Base-by-base conservation (phyloP, 2,113 vertebrate species). In the Oncorhynchus clarkii region DNA sequence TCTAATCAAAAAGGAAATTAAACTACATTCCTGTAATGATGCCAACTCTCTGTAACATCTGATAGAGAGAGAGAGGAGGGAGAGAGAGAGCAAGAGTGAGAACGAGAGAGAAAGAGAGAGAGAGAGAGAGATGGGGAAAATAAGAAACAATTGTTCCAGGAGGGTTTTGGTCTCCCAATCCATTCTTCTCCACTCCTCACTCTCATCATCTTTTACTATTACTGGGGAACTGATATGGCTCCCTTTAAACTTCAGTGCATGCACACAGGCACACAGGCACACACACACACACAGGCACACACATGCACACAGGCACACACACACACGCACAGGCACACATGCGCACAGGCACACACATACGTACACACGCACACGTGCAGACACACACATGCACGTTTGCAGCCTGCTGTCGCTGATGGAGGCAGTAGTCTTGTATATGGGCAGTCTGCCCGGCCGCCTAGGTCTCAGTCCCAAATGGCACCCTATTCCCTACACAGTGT, bases 161-260 rank as follows among this genome's bases (percentile, higher is more conserved):
- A 76, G 70, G 75, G 64, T 76, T 75, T 79, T 78, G 76, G 82
- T 86, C 86, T 78, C 22, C 20, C 60, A 70, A 74, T 80, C 62
- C 62, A 57, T 57, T 13, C 67, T 0, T 11, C 72, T 60, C 68
- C 39, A 39, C 39, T 39, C 6, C 39, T 39, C 18, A 60, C 75
- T 72, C 66, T 48, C 78, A 22, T 88, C 83, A 89, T 84, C 87
- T 89, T 92, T 89, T 82, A 77, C 72, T 86, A 81, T 87, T 85
- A 84, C n/a, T 13, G n/a, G 5, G 67, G 69, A 67, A 89, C 86
- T 83, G 78, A 90, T 91, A 75, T 69, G 71, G 80, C 73, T 80
- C 83, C 18, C 54, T 57, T 57, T 57, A 31, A 62, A 29, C 14
- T 85, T 86, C 76, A 79, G 86, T 86, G 86, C 86, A 83, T 77